Evolutionary conservation across 2,888 invertebrate genomes (phyloP), one percentile per base, ranked within the genome.

Genomic region (Amaurobius ferox): DNA sequence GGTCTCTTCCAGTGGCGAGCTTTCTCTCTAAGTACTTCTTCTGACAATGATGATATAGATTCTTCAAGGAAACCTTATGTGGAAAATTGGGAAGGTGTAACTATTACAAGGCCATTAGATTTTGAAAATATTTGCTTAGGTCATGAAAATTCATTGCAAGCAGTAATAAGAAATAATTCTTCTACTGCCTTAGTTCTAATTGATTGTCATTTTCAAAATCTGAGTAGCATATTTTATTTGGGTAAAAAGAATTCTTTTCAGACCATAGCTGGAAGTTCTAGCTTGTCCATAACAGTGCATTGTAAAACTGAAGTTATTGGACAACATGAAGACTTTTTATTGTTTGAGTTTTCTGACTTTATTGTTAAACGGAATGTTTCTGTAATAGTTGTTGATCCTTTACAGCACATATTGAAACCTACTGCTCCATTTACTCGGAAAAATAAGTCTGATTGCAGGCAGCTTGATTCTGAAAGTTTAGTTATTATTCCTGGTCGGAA

Each of bases 291-390:
- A 6, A 77, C 55, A n/a, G 72, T 86, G 26, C 79, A 79, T 39
- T 86, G 80, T 26, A 86, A 80, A 66, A 77, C 72, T 55, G 77
- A 78, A 68, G 72, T 66, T 23, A 70, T 87, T 55, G 87, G 87
- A 9, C 78, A 70, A 16, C 77, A 77, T 71, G 73, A 73, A 55
- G 79, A 83, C 44, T 70, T 44, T 35, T 55, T 87, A 11, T 23
- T 87, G n/a, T 83, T 87, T 74, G 81, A 87, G 55, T 87, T 87
- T 83, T 61, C 79, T 30, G 40, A 68, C 19, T 83, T 79, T 39
- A 64, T 80, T 11, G 40, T 87, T 30, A 81, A 68, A 30, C 77
- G 83, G 11, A 55, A 9, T 64, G 73, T 87, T 13, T 74, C 66
- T 29, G 78, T 71, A 1, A 79, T 40, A 19, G 26, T 87, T 9